A percentile compares a stretch with the other conserved stretches of the same genome.
Conservation (phyloP, 2,888 invertebrate genomes). For the Epinotia bilunana region DNA sequence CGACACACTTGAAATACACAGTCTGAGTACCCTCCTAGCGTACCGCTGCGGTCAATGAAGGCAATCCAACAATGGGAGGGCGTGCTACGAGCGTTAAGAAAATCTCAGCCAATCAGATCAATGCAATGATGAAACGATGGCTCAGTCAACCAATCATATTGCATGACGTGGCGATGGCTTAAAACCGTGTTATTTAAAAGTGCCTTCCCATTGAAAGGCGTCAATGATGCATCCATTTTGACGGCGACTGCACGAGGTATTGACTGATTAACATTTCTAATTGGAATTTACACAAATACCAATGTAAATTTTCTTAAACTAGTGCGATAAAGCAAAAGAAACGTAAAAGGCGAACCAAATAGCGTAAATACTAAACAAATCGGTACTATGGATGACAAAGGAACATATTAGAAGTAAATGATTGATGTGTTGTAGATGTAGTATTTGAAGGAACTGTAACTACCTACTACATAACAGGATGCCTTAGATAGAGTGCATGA, state of each 20-base stretch:
- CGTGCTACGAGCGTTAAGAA: not conserved
- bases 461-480: slow-evolving; percentile 56
- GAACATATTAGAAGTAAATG: slow-evolving; percentile 46
- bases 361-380: slow-evolving; percentile 61
- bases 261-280: slow-evolving; percentile 48
- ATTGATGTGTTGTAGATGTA: slow-evolving; percentile 45
- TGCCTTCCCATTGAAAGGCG: not conserved
- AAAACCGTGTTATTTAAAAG: not conserved
- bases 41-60: slow-evolving; percentile 58
- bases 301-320: slow-evolving; percentile 47
- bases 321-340: slow-evolving; percentile 69
- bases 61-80: not conserved
- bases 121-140: not conserved
- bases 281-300: slow-evolving; percentile 51
- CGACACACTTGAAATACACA: slow-evolving; percentile 79
- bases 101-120: not conserved
- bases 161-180: not conserved
- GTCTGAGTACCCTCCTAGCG: slow-evolving; percentile 61
- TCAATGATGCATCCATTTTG: slow-evolving; percentile 48
- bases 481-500: slow-evolving; percentile 56
- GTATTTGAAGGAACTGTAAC: slow-evolving; percentile 44
- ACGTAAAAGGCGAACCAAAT: slow-evolving; percentile 67
- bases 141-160: not conserved
- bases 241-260: slow-evolving; percentile 59
- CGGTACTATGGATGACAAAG: slow-evolving; percentile 57